phyloP scores from a whole-genome alignment of 1,140 invertebrate genomes.

The Drosophila varians region DNA sequence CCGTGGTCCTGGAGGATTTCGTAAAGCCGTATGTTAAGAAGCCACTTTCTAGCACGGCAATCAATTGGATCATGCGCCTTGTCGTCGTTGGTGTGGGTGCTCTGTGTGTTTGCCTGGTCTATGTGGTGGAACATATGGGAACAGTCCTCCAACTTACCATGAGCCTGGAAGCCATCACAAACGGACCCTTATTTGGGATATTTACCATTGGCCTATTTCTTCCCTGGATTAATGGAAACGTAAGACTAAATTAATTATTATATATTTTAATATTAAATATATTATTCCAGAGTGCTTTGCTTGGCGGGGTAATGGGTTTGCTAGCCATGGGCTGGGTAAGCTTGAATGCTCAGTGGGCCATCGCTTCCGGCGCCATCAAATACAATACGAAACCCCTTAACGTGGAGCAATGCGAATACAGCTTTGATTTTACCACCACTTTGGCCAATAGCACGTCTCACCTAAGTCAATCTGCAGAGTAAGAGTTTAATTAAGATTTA shows the following conservation, averaged over 20 bases:
- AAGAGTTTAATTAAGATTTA: conserved; percentile 5
- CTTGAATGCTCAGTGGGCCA: conserved; percentile 90
- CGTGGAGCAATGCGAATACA: conserved; percentile 89
- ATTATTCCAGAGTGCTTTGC: conserved; percentile 88
- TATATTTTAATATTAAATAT: neutral
- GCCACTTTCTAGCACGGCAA: conserved; percentile 84
- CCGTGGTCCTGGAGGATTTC: conserved; percentile 89
- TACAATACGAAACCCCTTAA: conserved; percentile 87
- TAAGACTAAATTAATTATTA: conserved; percentile 66
- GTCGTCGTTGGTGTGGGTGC: conserved; percentile 85
- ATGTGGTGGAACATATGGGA: conserved; percentile 86
- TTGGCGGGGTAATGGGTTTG: conserved; percentile 88
- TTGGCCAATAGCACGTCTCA: conserved; percentile 24
- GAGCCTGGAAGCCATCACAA: conserved; percentile 87
- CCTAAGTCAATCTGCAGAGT: conserved; percentile 41
- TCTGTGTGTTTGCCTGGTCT: conserved; percentile 85
- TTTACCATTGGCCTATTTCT: conserved; percentile 90
- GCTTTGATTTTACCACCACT: conserved; percentile 68
- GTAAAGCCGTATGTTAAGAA: conserved; percentile 84
- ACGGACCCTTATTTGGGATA: conserved; percentile 90
- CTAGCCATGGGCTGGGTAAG: conserved; percentile 91
- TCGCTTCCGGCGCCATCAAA: conserved; percentile 86
- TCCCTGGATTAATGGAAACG: conserved; percentile 87
- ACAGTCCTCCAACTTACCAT: conserved; percentile 83
- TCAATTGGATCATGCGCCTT: conserved; percentile 85